Evolutionary conservation across 2,797 vertebrate genomes (phyloP).

Genomic region (Lepilemur ruficaudatus): DNA sequence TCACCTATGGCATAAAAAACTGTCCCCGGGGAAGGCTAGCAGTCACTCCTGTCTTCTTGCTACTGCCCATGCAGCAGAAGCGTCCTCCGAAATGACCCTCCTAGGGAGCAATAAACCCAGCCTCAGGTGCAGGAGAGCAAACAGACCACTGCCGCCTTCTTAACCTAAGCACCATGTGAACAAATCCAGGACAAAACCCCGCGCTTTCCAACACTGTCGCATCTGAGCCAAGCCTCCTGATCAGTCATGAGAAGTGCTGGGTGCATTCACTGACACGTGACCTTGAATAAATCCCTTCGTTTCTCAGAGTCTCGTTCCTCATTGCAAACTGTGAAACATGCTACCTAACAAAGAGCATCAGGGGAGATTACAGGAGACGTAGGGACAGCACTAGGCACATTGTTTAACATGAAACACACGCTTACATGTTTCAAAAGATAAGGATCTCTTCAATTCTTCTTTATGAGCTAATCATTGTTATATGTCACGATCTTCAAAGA

Average conservation of each 20-base stretch:
- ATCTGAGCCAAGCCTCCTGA: not conserved
- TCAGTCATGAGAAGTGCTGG: not conserved
- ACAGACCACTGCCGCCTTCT: rapidly evolving
- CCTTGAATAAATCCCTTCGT: not conserved
- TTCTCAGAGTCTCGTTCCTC: not conserved
- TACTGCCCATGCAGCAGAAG: not conserved
- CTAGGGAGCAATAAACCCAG: not conserved
- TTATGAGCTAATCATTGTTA: not conserved
- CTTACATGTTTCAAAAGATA: not conserved
- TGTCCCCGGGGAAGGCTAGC: not conserved
- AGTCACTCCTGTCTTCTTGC: not conserved
- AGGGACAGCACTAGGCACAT: not conserved
- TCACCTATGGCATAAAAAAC: not conserved
- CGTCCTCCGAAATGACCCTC: not conserved
- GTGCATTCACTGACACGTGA: not conserved
- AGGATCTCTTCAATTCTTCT: not conserved
- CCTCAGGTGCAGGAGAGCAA: not conserved
- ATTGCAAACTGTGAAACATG: not conserved
- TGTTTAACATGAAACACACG: not conserved
- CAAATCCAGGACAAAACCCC: not conserved
- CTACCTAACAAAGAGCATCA: not conserved
- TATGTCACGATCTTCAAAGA: not conserved
- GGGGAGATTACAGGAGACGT: not conserved
- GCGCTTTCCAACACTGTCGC: not conserved
- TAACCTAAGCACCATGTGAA: not conserved